phyloP scores from a whole-genome alignment of 2,113 vertebrate genomes.

The Cinclus cinclus region DNA sequence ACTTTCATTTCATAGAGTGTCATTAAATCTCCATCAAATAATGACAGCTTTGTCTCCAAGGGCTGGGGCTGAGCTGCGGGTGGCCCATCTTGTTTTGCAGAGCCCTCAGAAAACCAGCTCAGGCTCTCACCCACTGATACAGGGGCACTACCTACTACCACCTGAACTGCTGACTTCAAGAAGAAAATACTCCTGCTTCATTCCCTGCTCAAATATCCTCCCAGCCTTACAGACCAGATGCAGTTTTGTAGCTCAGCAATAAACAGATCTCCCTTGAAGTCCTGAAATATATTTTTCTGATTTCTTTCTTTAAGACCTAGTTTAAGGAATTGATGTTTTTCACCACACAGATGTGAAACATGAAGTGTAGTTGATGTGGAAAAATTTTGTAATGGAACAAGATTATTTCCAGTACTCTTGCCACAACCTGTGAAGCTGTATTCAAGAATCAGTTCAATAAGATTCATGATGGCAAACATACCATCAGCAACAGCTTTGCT shows the following conservation, averaged over 20 bases:
- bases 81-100: neutral
- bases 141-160: neutral
- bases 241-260: neutral
- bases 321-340: neutral
- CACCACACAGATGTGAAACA: neutral
- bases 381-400: neutral
- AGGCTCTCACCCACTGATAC: neutral
- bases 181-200: neutral
- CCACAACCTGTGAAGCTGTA: neutral
- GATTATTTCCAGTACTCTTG: neutral
- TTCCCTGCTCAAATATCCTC: neutral
- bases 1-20: neutral
- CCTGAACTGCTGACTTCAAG: neutral
- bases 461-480: neutral
- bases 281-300: neutral
- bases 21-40: slow-evolving; percentile 34
- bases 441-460: neutral
- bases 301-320: neutral
- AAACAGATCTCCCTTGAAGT: neutral
- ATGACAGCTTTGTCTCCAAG: neutral
- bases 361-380: neutral
- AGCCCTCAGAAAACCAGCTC: neutral
- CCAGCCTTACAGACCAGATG: neutral
- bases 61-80: neutral
- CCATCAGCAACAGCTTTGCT: neutral